phyloP scores from a whole-genome alignment of 2,113 vertebrate genomes.

The Tretioscincus oriximinensis region DNA sequence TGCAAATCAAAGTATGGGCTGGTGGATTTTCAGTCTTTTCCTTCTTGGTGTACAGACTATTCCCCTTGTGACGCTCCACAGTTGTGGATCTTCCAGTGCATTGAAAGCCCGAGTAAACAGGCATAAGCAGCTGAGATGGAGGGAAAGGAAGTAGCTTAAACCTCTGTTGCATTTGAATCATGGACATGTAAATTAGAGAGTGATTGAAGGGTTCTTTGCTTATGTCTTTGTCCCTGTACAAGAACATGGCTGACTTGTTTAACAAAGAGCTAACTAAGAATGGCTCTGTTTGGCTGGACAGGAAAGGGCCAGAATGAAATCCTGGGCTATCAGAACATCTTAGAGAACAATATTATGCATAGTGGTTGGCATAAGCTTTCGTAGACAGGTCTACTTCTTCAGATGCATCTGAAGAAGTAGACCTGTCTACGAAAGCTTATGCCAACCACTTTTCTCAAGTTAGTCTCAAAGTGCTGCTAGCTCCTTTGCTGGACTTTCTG shows the following conservation, averaged over 20 bases:
- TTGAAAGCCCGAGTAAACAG: background rate
- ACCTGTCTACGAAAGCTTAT: too few relatives aligned
- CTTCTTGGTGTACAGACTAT: background rate
- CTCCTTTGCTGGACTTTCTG: too few relatives aligned
- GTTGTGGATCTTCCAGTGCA: background rate
- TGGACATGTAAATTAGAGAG: too few relatives aligned
- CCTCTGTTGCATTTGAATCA: background rate
- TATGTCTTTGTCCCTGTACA: background rate
- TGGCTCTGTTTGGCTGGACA: background rate
- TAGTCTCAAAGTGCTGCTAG: too few relatives aligned
- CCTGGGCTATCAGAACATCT: background rate
- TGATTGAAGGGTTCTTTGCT: background rate
- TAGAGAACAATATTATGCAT: background rate
- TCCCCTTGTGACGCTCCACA: background rate
- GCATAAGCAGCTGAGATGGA: background rate
- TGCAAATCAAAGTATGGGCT: background rate
- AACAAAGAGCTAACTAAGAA: background rate
- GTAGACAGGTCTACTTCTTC: too few relatives aligned
- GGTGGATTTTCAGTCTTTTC: background rate
- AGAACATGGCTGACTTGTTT: background rate
- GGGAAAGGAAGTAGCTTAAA: background rate
- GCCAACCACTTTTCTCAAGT: too few relatives aligned
- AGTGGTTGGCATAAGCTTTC: too few relatives aligned
- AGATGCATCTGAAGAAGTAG: too few relatives aligned
- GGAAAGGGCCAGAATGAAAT: background rate